Evolutionary conservation across 30 jellyfish, hydroid and myxozoan genomes (phyloP).

Genomic region (Pseudorhiza aurosa): DNA sequence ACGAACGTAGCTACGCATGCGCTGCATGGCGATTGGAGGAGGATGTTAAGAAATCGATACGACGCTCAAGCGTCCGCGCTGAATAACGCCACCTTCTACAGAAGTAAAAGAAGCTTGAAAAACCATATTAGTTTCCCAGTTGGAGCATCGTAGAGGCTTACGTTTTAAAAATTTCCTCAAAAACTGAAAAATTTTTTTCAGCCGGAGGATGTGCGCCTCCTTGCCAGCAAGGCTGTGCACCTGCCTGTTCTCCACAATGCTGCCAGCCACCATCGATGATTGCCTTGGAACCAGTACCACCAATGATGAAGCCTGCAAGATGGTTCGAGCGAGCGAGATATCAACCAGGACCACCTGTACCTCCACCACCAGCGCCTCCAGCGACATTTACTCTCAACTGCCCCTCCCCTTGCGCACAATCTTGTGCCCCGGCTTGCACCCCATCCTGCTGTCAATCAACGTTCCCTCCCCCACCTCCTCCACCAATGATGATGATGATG

Average conservation of each 20-base stretch:
- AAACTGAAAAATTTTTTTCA: background rate
- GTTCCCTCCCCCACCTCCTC: slow-evolving; percentile 77
- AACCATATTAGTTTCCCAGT: no score
- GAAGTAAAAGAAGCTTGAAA: no score
- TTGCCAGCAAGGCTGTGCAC: slow-evolving; percentile 77
- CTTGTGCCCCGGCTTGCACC: slow-evolving; percentile 94
- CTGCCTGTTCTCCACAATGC: slow-evolving; percentile 80
- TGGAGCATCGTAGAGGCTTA: no score
- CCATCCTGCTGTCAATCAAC: slow-evolving; percentile 79
- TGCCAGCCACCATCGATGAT: slow-evolving; percentile 74
- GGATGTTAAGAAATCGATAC: no score
- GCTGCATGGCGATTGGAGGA: no score
- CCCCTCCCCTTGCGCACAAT: slow-evolving; percentile 82
- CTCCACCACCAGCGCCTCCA: slow-evolving; percentile 89
- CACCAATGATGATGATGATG: slow-evolving; percentile 33
- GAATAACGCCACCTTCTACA: no score
- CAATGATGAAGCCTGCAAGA: slow-evolving; percentile 46
- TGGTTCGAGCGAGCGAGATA: slow-evolving; percentile 83
- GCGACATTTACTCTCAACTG: slow-evolving; percentile 65
- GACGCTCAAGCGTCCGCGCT: no score
- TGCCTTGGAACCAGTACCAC: slow-evolving; percentile 65
- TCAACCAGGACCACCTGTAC: slow-evolving; percentile 80
- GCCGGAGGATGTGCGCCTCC: slow-evolving; percentile 76
- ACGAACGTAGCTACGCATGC: no score
- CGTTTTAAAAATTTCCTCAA: no score